A percentile compares a stretch with the other conserved stretches of the same genome.
These are phyloP conservation scores for Dendropsophus ebraccatus DNA, from an alignment of 2,113 vertebrate genomes.

Conservation along the genomic window DNA sequence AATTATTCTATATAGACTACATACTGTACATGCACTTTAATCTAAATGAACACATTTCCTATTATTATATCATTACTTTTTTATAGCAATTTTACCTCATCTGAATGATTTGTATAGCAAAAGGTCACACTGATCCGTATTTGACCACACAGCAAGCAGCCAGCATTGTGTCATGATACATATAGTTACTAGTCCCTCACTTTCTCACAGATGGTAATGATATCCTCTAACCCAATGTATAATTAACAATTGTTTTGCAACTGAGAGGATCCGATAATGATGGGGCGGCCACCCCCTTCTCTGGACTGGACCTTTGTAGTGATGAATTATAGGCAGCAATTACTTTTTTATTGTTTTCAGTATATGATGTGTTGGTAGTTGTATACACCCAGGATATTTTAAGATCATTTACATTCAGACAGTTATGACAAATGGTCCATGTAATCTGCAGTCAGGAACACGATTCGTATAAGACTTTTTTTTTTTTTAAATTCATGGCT, in stretches of 20 bases:
- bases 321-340: not conserved
- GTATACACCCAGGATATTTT: not conserved
- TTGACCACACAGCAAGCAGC: not conserved
- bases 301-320: not conserved
- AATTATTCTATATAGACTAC: too few relatives aligned
- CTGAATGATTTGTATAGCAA: too few relatives aligned
- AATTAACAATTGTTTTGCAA: conserved; percentile 45
- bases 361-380: not conserved
- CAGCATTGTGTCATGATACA: not conserved
- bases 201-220: conserved; percentile 16
- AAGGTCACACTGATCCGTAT: not conserved
- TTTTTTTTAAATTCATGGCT: too few relatives aligned
- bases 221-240: conserved; percentile 1
- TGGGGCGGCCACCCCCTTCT: not conserved
- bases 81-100: too few relatives aligned
- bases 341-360: not conserved
- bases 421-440: not conserved
- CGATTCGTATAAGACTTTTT: too few relatives aligned
- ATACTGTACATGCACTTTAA: too few relatives aligned
- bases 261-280: conserved; percentile 33
- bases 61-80: too few relatives aligned
- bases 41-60: too few relatives aligned
- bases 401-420: not conserved
- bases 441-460: not conserved
- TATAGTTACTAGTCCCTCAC: not conserved